Evolutionary conservation across 2,113 vertebrate genomes (phyloP).

Genomic region (Syrmaticus mikado): DNA sequence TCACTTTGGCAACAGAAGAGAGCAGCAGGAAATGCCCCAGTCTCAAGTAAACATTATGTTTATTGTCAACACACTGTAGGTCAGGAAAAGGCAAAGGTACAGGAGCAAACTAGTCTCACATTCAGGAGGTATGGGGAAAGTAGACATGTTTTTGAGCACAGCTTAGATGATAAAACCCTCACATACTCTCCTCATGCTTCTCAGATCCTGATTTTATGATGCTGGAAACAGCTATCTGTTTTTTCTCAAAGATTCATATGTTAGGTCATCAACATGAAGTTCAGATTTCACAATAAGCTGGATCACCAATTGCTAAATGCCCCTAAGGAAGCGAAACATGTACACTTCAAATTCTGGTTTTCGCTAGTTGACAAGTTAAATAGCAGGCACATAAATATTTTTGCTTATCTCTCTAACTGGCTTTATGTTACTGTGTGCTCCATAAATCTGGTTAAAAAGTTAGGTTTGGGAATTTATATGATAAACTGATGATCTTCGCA

Average conservation of each 20-base stretch:
- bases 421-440: background rate
- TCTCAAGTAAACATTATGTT: background rate
- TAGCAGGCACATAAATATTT: background rate
- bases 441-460: background rate
- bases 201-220: conserved; percentile 18
- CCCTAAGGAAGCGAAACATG: background rate
- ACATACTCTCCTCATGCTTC: background rate
- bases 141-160: background rate
- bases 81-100: background rate
- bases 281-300: conserved; percentile 9
- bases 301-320: background rate
- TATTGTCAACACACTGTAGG: conserved; percentile 11
- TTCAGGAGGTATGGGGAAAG: background rate
- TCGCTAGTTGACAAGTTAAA: background rate
- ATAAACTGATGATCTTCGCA: background rate
- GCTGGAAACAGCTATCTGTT: background rate
- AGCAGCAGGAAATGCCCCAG: background rate
- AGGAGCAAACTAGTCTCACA: background rate
- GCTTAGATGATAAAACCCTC: background rate
- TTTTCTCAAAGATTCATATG: background rate
- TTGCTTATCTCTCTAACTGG: background rate
- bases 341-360: background rate
- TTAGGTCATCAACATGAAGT: background rate
- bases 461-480: background rate
- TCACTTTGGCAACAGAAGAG: background rate